Percentiles rank a stretch among this genome's conserved stretches.
phyloP scores from a whole-genome alignment of 2,888 invertebrate genomes.

The Ornithoptera alexandrae region DNA sequence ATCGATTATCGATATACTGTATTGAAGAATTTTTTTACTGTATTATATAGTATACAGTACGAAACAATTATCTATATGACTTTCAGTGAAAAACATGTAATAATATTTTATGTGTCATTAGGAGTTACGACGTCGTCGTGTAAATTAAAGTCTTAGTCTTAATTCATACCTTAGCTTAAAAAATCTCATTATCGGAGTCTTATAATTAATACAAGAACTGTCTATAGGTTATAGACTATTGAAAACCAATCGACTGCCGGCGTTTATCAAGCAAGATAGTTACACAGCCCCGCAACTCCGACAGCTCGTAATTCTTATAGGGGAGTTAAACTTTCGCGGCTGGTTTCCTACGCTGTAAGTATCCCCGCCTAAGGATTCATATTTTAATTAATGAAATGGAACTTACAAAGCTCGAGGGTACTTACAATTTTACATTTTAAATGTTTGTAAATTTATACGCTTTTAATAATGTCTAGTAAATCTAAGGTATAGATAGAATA shows the following conservation, averaged over 20 bases:
- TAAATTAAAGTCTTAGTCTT: too few species aligned
- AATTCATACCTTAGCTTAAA: too few species aligned
- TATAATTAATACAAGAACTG: constrained; percentile 30
- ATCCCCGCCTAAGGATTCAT: constrained; percentile 14
- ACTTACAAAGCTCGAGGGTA: constrained; percentile 7
- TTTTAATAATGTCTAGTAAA: background rate
- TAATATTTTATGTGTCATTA: too few species aligned
- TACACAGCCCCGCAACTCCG: constrained; percentile 18
- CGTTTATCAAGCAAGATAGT: constrained; percentile 28
- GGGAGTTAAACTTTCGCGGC: constrained; percentile 24
- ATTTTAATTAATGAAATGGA: constrained; percentile 23
- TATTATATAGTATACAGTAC: too few species aligned
- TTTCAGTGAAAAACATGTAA: too few species aligned
- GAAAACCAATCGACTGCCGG: constrained; percentile 29
- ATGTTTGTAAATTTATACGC: background rate
- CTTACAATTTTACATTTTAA: background rate
- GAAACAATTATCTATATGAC: too few species aligned
- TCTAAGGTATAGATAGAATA: background rate
- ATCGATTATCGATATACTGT: too few species aligned
- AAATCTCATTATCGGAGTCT: constrained; percentile 4
- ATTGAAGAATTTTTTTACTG: too few species aligned
- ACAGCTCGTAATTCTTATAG: constrained; percentile 24
- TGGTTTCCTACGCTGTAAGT: constrained; percentile 14
- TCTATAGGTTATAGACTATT: constrained; percentile 29
- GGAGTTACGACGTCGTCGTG: too few species aligned